Conservation (phyloP, 2,113 vertebrate species). For the Blennius ocellaris region DNA sequence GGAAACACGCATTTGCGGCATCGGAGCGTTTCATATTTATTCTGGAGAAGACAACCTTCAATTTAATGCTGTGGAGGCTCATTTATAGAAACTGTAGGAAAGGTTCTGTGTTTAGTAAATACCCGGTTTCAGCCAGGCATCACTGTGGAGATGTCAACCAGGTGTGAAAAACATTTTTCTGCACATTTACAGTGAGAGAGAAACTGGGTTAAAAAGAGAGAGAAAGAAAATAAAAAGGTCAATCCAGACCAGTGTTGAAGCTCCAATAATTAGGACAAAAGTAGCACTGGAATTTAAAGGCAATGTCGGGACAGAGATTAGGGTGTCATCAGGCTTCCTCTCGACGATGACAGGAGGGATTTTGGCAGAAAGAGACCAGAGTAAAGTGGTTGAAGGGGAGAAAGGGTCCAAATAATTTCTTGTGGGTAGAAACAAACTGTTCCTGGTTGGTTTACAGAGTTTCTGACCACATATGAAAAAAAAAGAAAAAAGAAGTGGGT, state of each 20-base stretch:
- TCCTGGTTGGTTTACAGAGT: slow-evolving; percentile 45
- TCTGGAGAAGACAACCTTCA: too few relatives aligned
- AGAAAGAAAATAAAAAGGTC: slow-evolving; percentile 6
- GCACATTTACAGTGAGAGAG: not conserved
- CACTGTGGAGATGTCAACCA: not conserved
- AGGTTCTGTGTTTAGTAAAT: slow-evolving; percentile 5
- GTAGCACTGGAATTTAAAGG: slow-evolving; percentile 16
- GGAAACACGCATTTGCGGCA: too few relatives aligned
- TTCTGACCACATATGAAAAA: slow-evolving; percentile 30
- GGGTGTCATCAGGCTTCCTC: slow-evolving; percentile 36
- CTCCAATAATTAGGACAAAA: slow-evolving; percentile 15
- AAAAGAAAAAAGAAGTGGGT: slow-evolving; percentile 66
- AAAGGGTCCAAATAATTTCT: slow-evolving; percentile 24
- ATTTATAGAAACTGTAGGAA: not conserved
- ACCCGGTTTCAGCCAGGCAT: not conserved
- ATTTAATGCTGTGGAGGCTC: too few relatives aligned
- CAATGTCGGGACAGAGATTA: slow-evolving; percentile 37
- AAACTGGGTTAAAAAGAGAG: not conserved
- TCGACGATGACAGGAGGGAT: slow-evolving; percentile 42
- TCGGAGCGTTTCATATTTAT: too few relatives aligned
- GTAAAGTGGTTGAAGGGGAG: slow-evolving; percentile 28
- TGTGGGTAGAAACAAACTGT: slow-evolving; percentile 44
- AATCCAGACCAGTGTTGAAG: slow-evolving; percentile 2
- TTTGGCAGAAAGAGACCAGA: slow-evolving; percentile 28
- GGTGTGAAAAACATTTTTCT: not conserved